Conservation (phyloP, 2,888 invertebrate genomes). For the Pseudococcus longispinus region DNA sequence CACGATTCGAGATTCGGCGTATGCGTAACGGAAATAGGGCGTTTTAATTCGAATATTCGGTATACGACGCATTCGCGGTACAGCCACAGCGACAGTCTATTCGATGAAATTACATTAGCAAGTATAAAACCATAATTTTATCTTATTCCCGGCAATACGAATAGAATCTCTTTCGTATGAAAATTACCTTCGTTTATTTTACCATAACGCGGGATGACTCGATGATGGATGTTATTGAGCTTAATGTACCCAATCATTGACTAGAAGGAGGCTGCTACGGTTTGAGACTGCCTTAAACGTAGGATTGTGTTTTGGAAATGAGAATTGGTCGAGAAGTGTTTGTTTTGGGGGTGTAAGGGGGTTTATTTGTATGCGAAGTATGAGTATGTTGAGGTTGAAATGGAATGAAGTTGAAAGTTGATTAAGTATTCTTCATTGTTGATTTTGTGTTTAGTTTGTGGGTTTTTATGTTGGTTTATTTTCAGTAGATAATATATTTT, state of each 20-base stretch:
- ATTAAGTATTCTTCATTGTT: too few relatives aligned
- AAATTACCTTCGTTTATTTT: constrained; percentile 21
- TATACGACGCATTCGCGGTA: background rate
- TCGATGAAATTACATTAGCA: constrained; percentile 43
- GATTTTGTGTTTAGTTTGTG: too few relatives aligned
- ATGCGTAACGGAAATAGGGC: constrained; percentile 36
- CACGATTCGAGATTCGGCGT: too few relatives aligned
- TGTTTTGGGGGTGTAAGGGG: too few relatives aligned
- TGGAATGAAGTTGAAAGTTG: too few relatives aligned
- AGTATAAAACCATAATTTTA: constrained; percentile 37
- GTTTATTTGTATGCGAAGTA: too few relatives aligned
- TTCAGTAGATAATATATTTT: too few relatives aligned
- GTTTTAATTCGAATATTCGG: constrained; percentile 27
- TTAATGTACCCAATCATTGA: background rate
- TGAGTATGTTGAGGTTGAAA: too few relatives aligned
- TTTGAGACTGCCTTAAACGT: background rate
- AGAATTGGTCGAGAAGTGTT: background rate
- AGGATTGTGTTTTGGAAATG: background rate
- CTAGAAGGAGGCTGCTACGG: background rate
- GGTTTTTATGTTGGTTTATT: too few relatives aligned
- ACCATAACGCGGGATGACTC: background rate
- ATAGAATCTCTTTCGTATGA: constrained; percentile 3
- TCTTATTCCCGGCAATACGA: background rate
- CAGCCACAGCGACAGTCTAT: background rate
- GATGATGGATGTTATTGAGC: background rate